Base-by-base conservation (phyloP, 2,113 vertebrate genomes). In the Labeo catla region DNA sequence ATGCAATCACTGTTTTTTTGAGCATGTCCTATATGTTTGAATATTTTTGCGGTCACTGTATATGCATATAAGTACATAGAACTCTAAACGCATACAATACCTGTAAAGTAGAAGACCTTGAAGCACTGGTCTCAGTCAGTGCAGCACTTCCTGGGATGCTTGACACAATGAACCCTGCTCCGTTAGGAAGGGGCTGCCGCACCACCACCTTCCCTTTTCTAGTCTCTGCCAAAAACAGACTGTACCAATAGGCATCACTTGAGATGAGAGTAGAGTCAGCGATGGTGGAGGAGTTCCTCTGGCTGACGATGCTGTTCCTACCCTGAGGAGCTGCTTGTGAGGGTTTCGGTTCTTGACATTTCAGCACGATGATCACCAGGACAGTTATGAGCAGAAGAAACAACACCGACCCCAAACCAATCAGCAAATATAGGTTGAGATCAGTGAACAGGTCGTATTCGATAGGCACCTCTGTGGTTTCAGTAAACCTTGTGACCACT, bases 211-310 rank as follows among this genome's bases (percentile, higher is more conserved):
- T 95, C 43, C 95, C 94, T 84, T 95, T 95, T 86, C 94, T 91
- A 57, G 95, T 94, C 90, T 95, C 95, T 34, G 94, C 93, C 6
- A 95, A 86, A 90, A 95, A 95, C 87, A 95, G 87, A 87, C 94
- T 95, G 89, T 95, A 94, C 95, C 95, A 95, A 91, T 95, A 95
- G 88, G 94, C 95, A 78, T 95, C 95, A 19, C 93, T 94, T 86
- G 95, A 95, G 86, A 95, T 94, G 79, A 95, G 88, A 0, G 94
- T 95, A 84, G 94, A 95, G 87, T 95, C 94, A 21, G 94, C 93
- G 1, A 94, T 94, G 86, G 93, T 94, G 43, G 94, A 95, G 88
- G 94, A 95, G 89, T 94, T 95, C 77, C 94, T 94, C 91, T 95
- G 93, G 84, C 93, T 95, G 88, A 93, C 89, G 54, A 94, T 39